These are phyloP conservation scores for Lepidocyrtinus sp. DNA, from an alignment of 2,888 invertebrate genomes.

Conservation along the genomic window DNA sequence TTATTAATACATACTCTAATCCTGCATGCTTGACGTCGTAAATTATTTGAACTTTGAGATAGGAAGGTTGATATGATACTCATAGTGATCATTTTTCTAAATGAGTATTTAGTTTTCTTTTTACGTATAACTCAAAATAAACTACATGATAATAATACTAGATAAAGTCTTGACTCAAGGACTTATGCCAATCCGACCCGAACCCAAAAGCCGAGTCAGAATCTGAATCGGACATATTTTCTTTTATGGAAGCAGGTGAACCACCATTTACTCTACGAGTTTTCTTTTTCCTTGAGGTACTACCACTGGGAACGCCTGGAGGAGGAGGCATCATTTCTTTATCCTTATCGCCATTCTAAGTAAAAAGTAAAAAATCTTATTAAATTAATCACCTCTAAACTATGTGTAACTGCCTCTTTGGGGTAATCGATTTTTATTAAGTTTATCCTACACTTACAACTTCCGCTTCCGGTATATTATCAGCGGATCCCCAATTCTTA, in stretches of 20 bases:
- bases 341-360: constrained; percentile 71
- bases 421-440: neutral
- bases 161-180: constrained; percentile 4
- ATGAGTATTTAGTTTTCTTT: neutral
- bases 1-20: neutral
- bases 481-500: constrained; percentile 92
- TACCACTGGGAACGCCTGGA: constrained; percentile 15
- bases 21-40: no score
- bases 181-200: constrained; percentile 80
- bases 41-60: neutral
- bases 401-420: neutral
- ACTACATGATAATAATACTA: neutral
- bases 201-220: constrained; percentile 92
- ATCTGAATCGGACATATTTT: constrained; percentile 79
- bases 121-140: neutral
- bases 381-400: neutral
- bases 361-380: no score
- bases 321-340: constrained; percentile 82
- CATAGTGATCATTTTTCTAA: neutral
- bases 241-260: constrained; percentile 57
- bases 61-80: neutral
- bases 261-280: constrained; percentile 45
- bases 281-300: constrained; percentile 46
- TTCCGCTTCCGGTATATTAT: constrained; percentile 78
- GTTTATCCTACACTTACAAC: constrained; percentile 45